Evolutionary conservation across 2,113 vertebrate species (phyloP), one percentile per base, ranked within the genome.

Genomic region (Osmerus eperlanus): DNA sequence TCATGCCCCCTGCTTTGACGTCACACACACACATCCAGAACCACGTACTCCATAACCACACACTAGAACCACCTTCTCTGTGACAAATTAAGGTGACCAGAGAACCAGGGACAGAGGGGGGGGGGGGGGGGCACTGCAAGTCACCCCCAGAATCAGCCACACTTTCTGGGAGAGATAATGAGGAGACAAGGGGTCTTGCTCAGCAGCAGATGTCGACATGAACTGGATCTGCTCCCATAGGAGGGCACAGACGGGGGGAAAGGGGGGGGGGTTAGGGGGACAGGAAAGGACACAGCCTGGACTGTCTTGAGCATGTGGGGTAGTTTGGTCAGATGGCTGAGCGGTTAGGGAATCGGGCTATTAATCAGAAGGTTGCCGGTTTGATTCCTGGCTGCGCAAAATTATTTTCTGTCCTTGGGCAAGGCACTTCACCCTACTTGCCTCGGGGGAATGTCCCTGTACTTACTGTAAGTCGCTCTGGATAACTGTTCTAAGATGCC

Each of bases 31-130:
- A 28, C 25, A 28, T 28, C 25, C 65, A 74, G 32, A 2, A 25
- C 14, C 28, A 63, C 68, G 15, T 28, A 63, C 28, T 8, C 36
- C 11, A 2, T 47, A 74, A 52, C 63, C 70, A 56, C 66, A 28
- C 14, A 54, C 13, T 19, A 58, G 60, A 36, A 47, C 18, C 21
- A 32, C 14, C 56, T 47, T 47, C 9, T 47, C 9, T 36, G 60
- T 29, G 14, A 51, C 67, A 80, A 70, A 73, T 73, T 56, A 73
- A 67, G 47, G 52, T n/a, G 72, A 66, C 70, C 55, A 70, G 72
- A 12, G 16, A 56, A 32, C 9, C 25, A 58, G 64, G 32, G 63
- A 59, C 53, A 56, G 59, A n/a, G 25, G 36, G 36, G 29, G 8
- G 51, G 36, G 29, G 8, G 51, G 41, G 32, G 28, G 14, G 13